Percentiles rank a stretch among this genome's conserved stretches.
phyloP scores from a whole-genome alignment of 2,888 invertebrate species.

The Drymonia ruficornis region DNA sequence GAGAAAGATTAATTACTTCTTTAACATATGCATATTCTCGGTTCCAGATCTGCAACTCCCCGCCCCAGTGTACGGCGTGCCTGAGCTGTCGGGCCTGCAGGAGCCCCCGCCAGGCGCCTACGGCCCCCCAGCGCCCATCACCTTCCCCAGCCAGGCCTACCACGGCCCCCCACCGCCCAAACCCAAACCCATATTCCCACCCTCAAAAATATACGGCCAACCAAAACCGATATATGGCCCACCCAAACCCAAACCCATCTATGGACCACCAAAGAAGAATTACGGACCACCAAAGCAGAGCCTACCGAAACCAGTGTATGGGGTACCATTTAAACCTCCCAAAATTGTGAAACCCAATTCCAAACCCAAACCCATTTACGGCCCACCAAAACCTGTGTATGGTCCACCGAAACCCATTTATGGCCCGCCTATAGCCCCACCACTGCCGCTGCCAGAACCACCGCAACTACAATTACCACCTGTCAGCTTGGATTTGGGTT shows the following conservation, averaged over 20 bases:
- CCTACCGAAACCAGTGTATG: slow-evolving; percentile 44
- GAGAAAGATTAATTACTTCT: too few relatives aligned
- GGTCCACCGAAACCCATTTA: slow-evolving; percentile 30
- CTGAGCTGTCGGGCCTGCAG: slow-evolving; percentile 65
- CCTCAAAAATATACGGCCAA: slow-evolving; percentile 67
- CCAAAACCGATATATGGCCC: slow-evolving; percentile 68
- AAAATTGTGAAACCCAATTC: slow-evolving; percentile 58
- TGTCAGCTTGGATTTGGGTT: slow-evolving; percentile 54
- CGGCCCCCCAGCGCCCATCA: slow-evolving; percentile 79
- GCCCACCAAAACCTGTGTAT: slow-evolving; percentile 26
- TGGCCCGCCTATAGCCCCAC: slow-evolving; percentile 16
- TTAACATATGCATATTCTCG: slow-evolving; percentile 18
- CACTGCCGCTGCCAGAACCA: slow-evolving; percentile 23
- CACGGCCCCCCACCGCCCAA: slow-evolving; percentile 82
- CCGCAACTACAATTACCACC: slow-evolving; percentile 13
- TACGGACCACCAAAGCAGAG: slow-evolving; percentile 53
- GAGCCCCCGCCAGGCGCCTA: slow-evolving; percentile 72
- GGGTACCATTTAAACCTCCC: slow-evolving; percentile 64
- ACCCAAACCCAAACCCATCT: slow-evolving; percentile 64
- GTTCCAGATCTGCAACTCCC: slow-evolving; percentile 78
- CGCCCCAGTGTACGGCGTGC: slow-evolving; percentile 85
- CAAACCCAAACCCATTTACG: slow-evolving; percentile 34
- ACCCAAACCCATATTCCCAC: slow-evolving; percentile 59
- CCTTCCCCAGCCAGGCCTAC: slow-evolving; percentile 67
- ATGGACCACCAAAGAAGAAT: slow-evolving; percentile 60